phyloP scores from a whole-genome alignment of 2,797 vertebrate species.

The Emys orbicularis region DNA sequence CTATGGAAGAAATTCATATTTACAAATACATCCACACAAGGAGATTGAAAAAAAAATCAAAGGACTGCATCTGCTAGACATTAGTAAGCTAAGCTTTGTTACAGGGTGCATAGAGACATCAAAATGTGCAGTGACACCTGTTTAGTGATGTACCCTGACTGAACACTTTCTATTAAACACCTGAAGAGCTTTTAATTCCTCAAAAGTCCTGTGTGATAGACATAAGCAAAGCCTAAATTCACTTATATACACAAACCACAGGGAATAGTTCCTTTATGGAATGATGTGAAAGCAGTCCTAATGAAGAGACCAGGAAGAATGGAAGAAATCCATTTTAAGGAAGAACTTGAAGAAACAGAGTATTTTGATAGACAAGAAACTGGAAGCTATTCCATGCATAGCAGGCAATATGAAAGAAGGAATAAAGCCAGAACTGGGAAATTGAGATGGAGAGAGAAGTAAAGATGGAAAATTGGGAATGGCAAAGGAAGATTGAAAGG shows the following conservation, averaged over 20 bases:
- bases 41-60: background rate
- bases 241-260: background rate
- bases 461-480: fast-evolving
- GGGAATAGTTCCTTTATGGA: fast-evolving
- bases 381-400: fast-evolving
- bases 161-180: background rate
- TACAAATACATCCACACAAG: background rate
- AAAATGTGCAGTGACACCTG: background rate
- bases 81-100: background rate
- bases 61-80: background rate
- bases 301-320: background rate
- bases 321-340: too few species aligned
- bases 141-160: background rate
- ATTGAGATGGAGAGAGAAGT: background rate
- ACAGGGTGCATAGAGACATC: background rate
- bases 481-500: background rate
- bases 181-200: background rate
- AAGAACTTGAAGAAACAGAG: too few species aligned
- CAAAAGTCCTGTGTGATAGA: background rate
- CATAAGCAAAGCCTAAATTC: background rate
- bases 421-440: background rate
- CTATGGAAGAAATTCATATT: background rate
- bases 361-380: background rate
- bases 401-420: background rate
- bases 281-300: background rate